These are phyloP conservation scores for Phallusia fumigata DNA, from an alignment of 23 tunicate species.

Conservation along the genomic window DNA sequence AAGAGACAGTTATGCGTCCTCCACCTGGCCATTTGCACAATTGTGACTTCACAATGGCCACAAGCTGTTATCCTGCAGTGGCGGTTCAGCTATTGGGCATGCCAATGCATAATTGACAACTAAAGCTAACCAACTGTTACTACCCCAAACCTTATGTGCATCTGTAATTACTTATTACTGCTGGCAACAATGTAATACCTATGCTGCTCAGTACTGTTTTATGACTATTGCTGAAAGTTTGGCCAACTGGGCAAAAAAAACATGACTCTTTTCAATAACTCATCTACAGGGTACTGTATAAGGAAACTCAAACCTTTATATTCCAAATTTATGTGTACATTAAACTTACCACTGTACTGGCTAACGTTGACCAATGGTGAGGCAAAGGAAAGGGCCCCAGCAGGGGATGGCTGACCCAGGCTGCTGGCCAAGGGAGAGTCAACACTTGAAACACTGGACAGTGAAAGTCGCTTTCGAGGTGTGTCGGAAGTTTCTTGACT, in stretches of 20 bases:
- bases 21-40: conserved; percentile 10
- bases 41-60: not conserved
- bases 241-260: too few relatives aligned
- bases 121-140: too few relatives aligned
- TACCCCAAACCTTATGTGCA: too few relatives aligned
- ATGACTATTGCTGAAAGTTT: too few relatives aligned
- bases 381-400: conserved; percentile 27
- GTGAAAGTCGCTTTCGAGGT: conserved; percentile 72
- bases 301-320: too few relatives aligned
- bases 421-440: conserved; percentile 61
- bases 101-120: not conserved
- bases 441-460: conserved; percentile 81
- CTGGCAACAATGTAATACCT: too few relatives aligned
- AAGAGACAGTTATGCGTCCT: not conserved
- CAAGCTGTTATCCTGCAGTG: not conserved
- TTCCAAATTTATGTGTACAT: not conserved
- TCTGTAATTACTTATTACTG: too few relatives aligned
- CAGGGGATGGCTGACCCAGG: conserved; percentile 49
- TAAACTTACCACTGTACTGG: conserved; percentile 37
- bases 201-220: too few relatives aligned
- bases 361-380: conserved; percentile 23
- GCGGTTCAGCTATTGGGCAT: not conserved
- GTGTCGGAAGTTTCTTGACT: conserved; percentile 48
- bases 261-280: too few relatives aligned
- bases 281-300: too few relatives aligned